Percentiles rank a stretch among this genome's conserved stretches.
Evolutionary conservation across 2,113 vertebrate genomes (phyloP).

Genomic region (Myotis davidii): DNA sequence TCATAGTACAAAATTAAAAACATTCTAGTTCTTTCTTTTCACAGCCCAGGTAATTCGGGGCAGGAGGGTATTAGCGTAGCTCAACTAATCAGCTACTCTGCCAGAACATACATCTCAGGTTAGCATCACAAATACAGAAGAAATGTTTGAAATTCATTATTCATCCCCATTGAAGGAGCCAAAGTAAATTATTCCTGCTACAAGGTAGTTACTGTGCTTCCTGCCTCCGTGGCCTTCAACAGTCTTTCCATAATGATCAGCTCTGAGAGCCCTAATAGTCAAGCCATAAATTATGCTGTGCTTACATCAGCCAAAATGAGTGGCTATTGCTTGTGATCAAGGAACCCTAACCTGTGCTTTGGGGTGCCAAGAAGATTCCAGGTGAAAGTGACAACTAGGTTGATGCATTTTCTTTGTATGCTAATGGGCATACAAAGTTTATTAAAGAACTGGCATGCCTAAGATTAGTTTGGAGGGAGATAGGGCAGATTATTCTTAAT

Average conservation of each 20-base stretch:
- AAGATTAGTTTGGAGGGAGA: neutral
- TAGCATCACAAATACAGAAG: neutral
- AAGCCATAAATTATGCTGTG: neutral
- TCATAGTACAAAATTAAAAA: slow-evolving; percentile 4
- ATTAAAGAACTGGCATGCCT: neutral
- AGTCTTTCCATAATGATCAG: neutral
- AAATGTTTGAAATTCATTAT: neutral
- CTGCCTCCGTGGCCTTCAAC: neutral
- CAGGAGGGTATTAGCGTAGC: neutral
- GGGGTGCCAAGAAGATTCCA: neutral
- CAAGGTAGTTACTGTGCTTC: neutral
- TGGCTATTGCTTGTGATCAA: neutral
- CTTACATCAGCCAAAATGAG: neutral
- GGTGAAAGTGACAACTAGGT: neutral
- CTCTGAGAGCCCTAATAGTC: neutral
- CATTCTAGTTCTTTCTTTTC: neutral
- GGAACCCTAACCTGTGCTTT: neutral
- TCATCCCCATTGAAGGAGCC: neutral
- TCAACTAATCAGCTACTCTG: neutral
- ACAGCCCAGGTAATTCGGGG: neutral
- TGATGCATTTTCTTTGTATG: neutral
- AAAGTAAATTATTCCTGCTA: neutral
- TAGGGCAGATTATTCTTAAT: neutral
- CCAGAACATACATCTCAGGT: neutral
- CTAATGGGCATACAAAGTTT: neutral